Base-by-base conservation (phyloP, 1,140 invertebrate species). In the Mercenaria mercenaria region DNA sequence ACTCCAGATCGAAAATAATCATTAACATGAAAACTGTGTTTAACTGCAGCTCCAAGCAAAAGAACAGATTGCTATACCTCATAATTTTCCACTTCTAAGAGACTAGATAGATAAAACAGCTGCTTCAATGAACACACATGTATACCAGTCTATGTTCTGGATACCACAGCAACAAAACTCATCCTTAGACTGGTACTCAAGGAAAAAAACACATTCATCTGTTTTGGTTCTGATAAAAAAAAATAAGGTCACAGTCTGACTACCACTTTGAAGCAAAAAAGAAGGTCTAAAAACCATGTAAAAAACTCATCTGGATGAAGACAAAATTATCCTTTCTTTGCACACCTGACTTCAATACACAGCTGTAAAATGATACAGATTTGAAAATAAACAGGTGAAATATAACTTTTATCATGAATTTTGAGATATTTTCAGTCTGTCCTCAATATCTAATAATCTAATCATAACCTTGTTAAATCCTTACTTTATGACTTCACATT, bases 51-150 rank as follows among this genome's bases (percentile, higher is more conserved):
- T 50, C 11, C 20, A 18, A 77, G 41, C n/a, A 10, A 52, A 29
- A 4, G 43, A 52, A 56, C 43, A 79, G 76, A 52, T 50, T 79
- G 47, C 29, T 47, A 56, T 50, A 79, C 76, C 43, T 37, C 50
- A 79, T 79, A 79, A 37, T 76, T 79, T 76, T 56, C 76, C 29
- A 52, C 47, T 52, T 52, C 43, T 52, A n/a, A 67, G 61, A 83
- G 56, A 67, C 64, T 34, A 83, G 81, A 83, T 83, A 83, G 61
- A 67, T 41, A 64, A 69, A 83, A 83, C 81, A 83, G 81, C 81
- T 83, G 81, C 59, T 83, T 37, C 23, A 29, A 67, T 50, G 64
- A 67, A 43, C 76, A 79, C 43, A 83, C 81, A 83, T 83, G 61
- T 47, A 83, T 47, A 67, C 56, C 50, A 80, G 77, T 80, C 77